Conservation (phyloP, 2,797 vertebrate genomes). For the Epinephelus malabaricus region DNA sequence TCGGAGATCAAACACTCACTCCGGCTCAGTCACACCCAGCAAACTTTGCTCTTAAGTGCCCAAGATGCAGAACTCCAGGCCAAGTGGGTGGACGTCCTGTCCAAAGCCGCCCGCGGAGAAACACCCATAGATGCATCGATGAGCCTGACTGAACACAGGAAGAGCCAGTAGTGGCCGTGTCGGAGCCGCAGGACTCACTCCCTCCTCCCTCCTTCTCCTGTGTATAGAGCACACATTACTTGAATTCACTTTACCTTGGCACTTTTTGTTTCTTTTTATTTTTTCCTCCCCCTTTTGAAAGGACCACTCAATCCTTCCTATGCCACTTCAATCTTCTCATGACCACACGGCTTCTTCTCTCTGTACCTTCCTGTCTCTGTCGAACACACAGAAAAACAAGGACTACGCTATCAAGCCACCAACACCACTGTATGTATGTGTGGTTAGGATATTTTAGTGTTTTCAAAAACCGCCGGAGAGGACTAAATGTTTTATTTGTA, state of each 20-base stretch:
- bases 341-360: slow-evolving; percentile 42
- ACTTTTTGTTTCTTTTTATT: slow-evolving; percentile 84
- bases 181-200: slow-evolving; percentile 60
- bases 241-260: slow-evolving; percentile 91
- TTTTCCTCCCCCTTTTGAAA: slow-evolving; percentile 51
- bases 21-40: slow-evolving; percentile 88
- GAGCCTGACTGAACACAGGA: slow-evolving; percentile 80
- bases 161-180: slow-evolving; percentile 79
- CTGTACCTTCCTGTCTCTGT: slow-evolving; percentile 24
- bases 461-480: slow-evolving; percentile 48
- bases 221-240: slow-evolving; percentile 86
- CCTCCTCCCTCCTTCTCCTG: slow-evolving; percentile 64
- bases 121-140: slow-evolving; percentile 54
- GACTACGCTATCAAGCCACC: slow-evolving; percentile 41
- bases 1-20: slow-evolving; percentile 85
- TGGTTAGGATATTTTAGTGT: slow-evolving; percentile 63
- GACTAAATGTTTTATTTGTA: slow-evolving; percentile 74
- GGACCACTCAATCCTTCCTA: slow-evolving; percentile 80
- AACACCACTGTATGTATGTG: slow-evolving; percentile 44
- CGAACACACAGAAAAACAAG: slow-evolving; percentile 32
- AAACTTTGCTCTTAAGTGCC: slow-evolving; percentile 88
- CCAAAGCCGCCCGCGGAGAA: slow-evolving; percentile 83
- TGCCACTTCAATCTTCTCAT: slow-evolving; percentile 67
- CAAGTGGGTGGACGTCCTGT: slow-evolving; percentile 90
- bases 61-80: slow-evolving; percentile 87